phyloP scores from a whole-genome alignment of 2,888 invertebrate species.

The Watsonalla cultraria region DNA sequence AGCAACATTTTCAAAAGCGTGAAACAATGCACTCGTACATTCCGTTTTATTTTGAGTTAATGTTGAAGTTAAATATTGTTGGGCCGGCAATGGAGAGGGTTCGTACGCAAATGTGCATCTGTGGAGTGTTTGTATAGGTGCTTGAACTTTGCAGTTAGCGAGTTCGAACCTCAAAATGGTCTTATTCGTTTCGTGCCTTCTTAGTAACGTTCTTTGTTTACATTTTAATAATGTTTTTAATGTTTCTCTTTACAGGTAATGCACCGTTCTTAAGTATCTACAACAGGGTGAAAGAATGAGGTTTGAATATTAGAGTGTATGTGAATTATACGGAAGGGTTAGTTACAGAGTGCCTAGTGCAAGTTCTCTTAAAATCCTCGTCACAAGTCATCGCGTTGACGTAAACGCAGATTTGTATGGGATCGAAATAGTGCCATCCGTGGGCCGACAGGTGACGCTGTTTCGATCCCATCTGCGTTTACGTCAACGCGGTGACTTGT shows the following conservation, averaged over 20 bases:
- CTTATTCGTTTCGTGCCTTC: conserved; percentile 17
- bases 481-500: no score
- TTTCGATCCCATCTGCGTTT: no score
- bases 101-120: conserved; percentile 25
- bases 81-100: conserved; percentile 34
- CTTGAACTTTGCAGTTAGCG: conserved; percentile 30
- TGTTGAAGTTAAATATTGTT: conserved; percentile 33
- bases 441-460: no score
- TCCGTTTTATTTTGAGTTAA: conserved; percentile 36
- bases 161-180: conserved; percentile 31
- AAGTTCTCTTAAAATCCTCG: no score
- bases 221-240: conserved; percentile 23
- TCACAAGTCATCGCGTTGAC: no score
- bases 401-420: no score
- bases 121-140: conserved; percentile 19
- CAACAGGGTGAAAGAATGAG: conserved; percentile 13
- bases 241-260: conserved; percentile 46
- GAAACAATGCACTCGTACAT: conserved; percentile 36
- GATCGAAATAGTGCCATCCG: no score
- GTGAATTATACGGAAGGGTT: background rate
- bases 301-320: conserved; percentile 12
- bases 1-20: conserved; percentile 28
- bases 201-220: conserved; percentile 12
- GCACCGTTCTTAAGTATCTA: conserved; percentile 6
- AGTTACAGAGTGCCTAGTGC: no score